Evolutionary conservation across 2,888 invertebrate genomes (phyloP), one percentile per base, ranked within the genome.

Genomic region (Rhodophaea formosa): DNA sequence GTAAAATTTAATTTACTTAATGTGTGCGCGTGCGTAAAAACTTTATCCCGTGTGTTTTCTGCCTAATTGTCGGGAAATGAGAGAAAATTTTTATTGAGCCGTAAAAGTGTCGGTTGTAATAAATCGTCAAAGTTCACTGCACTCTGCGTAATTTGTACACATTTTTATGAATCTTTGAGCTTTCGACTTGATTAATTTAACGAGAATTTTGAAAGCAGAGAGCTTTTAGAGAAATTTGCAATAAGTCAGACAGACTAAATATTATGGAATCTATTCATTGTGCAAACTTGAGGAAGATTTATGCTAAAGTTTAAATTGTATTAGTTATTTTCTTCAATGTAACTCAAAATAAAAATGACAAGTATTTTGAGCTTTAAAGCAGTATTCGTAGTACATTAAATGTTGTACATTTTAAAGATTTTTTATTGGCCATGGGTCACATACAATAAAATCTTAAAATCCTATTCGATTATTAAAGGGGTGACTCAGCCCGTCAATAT

Each of bases 61-160:
- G 65, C 74, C 78, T 82, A 85, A 85, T 82, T 83, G 82, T 73
- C 58, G 69, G 79, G 79, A 82, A 86, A 84, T 81, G 79, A 80
- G 78, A 79, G 80, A 82, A 84, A 80, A 72, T 80, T 86, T 86
- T 87, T 86, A 88, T 85, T 67, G 77, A 67, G 73, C 74, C 69
- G 77, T 88, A 86, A 87, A 86, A 81, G 70, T 77, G 71, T 71
- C 66, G 71, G 74, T 77, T 74, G 82, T 79, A 82, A 84, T 86
- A 85, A 88, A 83, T 78, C 75, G 69, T 71, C 67, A 66, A 74
- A 75, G 85, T 82, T 86, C 84, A 76, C 75, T 79, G 83, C 74
- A 74, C 83, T 74, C 70, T 60, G 60, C 60, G 75, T 78, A 79
- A 81, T 80, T 80, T 78, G 72, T 71, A 72, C 65, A 67, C 68